phyloP scores from a whole-genome alignment of 2,113 vertebrate species.

The Falcunculus frontatus region DNA sequence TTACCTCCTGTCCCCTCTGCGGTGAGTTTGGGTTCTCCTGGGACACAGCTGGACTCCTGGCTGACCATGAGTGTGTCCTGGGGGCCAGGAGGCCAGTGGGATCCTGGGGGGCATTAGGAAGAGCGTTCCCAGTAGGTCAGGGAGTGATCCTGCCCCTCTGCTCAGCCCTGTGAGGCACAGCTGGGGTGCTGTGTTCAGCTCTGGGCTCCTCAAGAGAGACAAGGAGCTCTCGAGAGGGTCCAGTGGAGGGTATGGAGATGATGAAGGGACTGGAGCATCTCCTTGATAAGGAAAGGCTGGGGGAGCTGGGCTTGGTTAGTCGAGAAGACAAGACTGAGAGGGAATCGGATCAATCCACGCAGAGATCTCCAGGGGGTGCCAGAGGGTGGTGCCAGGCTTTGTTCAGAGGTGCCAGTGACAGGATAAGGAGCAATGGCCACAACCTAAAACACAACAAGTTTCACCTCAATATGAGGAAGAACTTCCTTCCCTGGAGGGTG shows the following conservation, averaged over 20 bases:
- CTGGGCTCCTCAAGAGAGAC: not conserved
- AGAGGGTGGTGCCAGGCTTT: not conserved
- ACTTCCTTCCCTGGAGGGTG: not conserved
- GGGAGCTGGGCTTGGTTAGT: not conserved
- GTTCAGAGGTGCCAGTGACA: not conserved
- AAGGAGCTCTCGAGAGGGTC: not conserved
- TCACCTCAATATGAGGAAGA: not conserved
- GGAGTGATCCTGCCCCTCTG: too few relatives aligned
- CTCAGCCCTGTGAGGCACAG: not conserved
- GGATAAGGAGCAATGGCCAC: not conserved
- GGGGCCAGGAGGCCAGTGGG: not conserved
- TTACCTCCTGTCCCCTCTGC: slow-evolving; percentile 91
- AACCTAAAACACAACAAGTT: not conserved
- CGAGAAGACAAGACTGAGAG: not conserved
- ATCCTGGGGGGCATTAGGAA: not conserved
- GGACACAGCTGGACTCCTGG: not conserved
- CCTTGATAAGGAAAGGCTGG: not conserved
- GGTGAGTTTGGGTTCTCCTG: slow-evolving; percentile 67
- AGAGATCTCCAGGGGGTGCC: not conserved
- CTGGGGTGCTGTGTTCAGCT: not conserved
- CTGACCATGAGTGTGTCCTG: not conserved
- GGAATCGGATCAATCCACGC: not conserved
- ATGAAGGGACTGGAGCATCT: not conserved
- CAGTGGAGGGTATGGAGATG: not conserved
- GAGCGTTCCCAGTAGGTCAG: not conserved